Evolutionary conservation across 2,888 invertebrate genomes (phyloP).

Genomic region (Cephus pygmeus): DNA sequence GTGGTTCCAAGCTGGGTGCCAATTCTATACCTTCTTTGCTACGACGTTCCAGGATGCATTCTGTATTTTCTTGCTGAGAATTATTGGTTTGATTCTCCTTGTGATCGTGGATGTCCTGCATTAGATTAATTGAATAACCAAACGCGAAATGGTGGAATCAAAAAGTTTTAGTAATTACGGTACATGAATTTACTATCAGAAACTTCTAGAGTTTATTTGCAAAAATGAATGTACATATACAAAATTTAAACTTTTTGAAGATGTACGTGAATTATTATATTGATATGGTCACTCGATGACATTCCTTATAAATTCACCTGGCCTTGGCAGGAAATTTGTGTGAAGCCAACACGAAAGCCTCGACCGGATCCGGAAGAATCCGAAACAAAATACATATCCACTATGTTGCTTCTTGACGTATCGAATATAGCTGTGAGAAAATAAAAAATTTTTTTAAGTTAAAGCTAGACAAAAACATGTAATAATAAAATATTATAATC

Average conservation of each 20-base stretch:
- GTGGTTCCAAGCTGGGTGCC: background rate
- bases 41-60: conserved; percentile 5
- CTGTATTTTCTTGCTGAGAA: background rate
- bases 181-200: too few relatives aligned
- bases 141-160: too few relatives aligned
- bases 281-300: background rate
- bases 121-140: conserved; percentile 13
- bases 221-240: too few relatives aligned
- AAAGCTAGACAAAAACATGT: background rate
- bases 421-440: conserved; percentile 53
- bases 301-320: conserved; percentile 2
- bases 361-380: conserved; percentile 60
- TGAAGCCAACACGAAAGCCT: conserved; percentile 65
- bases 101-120: background rate
- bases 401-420: conserved; percentile 47
- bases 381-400: conserved; percentile 63
- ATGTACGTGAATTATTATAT: background rate
- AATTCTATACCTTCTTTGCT: background rate
- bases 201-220: too few relatives aligned
- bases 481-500: conserved; percentile 35
- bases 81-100: background rate
- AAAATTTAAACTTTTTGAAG: too few relatives aligned
- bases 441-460: background rate
- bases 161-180: too few relatives aligned
- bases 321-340: conserved; percentile 59